phyloP scores from a whole-genome alignment of 2,113 vertebrate species.

The Formicarius rufipectus region DNA sequence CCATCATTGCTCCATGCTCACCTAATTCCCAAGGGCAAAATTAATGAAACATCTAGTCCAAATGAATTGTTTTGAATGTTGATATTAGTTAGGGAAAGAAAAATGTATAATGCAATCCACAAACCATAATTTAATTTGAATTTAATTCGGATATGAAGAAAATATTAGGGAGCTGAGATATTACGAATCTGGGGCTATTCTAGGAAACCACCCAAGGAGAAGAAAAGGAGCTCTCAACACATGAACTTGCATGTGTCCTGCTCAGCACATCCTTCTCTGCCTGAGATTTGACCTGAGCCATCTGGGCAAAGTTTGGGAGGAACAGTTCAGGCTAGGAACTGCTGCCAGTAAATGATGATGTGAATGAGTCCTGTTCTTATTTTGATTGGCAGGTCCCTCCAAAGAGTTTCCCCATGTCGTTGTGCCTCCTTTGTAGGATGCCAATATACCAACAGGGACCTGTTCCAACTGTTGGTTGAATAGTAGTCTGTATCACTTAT shows the following conservation, averaged over 20 bases:
- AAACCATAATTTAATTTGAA: neutral
- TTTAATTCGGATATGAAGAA: neutral
- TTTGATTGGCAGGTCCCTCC: neutral
- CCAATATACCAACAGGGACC: fast-evolving
- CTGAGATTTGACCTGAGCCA: neutral
- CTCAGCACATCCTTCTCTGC: neutral
- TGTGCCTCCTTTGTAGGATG: neutral
- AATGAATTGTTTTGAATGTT: neutral
- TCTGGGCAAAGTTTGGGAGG: neutral
- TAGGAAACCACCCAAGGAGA: neutral
- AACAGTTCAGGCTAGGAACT: neutral
- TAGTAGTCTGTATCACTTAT: neutral
- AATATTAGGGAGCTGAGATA: neutral
- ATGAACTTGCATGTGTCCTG: neutral
- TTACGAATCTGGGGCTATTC: neutral
- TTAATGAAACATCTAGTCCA: neutral
- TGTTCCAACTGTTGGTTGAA: neutral
- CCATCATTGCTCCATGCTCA: neutral
- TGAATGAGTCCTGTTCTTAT: neutral
- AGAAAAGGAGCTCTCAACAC: neutral
- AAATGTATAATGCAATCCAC: neutral
- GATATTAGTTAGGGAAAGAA: neutral
- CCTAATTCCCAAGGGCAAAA: neutral
- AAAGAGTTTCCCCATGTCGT: neutral
- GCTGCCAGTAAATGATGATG: fast-evolving